These are phyloP conservation scores for Pelodiscus sinensis DNA, from an alignment of 2,113 vertebrate genomes.

Conservation along the genomic window DNA sequence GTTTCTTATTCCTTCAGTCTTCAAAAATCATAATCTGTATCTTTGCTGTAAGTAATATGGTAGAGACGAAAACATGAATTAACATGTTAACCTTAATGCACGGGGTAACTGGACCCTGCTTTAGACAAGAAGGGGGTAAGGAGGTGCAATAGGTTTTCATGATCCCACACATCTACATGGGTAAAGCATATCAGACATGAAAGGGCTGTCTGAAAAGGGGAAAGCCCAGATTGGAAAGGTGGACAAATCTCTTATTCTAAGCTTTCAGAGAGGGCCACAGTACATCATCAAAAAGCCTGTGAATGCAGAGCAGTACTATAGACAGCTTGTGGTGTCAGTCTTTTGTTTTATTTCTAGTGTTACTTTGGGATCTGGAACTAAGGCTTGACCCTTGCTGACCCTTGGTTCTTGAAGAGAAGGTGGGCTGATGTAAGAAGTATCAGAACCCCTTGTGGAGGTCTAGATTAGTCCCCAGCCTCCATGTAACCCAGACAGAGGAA, in stretches of 20 bases:
- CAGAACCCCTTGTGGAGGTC: neutral
- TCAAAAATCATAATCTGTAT: neutral
- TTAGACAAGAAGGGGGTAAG: neutral
- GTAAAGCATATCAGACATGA: neutral
- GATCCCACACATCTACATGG: too few relatives aligned
- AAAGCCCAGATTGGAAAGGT: neutral
- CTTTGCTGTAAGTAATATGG: neutral
- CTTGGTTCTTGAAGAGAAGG: neutral
- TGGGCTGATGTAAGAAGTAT: neutral
- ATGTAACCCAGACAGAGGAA: neutral
- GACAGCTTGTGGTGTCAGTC: neutral
- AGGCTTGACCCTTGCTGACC: neutral
- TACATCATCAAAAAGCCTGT: too few relatives aligned
- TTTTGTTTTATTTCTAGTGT: neutral
- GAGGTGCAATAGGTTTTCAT: too few relatives aligned
- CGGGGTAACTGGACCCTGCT: neutral
- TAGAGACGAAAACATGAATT: neutral
- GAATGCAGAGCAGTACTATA: neutral
- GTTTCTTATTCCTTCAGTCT: neutral
- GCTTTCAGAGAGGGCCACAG: neutral
- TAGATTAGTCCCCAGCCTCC: neutral
- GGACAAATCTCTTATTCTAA: neutral
- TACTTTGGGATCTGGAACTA: neutral
- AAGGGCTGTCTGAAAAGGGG: neutral
- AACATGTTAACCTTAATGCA: neutral